Conservation (phyloP, 2,888 invertebrate species). For the Arctia plantaginis region DNA sequence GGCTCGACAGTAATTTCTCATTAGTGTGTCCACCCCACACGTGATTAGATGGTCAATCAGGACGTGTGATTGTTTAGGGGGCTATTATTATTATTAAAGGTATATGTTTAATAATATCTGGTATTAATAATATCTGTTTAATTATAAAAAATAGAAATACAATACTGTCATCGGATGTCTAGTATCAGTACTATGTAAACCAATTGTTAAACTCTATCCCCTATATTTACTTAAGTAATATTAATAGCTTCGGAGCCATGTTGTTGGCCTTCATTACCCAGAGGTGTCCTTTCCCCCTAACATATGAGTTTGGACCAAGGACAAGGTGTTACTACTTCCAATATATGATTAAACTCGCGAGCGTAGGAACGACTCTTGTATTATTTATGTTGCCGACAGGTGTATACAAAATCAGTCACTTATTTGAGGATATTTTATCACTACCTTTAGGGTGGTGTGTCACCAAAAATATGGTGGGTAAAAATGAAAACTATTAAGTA, state of each 20-base stretch:
- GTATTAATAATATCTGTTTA: too few species aligned
- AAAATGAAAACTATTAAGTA: neutral
- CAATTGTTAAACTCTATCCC: neutral
- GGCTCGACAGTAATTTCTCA: too few species aligned
- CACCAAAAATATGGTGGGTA: neutral
- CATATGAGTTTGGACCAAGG: conserved; percentile 9
- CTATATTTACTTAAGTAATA: neutral
- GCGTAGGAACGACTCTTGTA: conserved; percentile 32
- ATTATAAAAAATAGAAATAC: neutral
- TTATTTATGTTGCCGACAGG: conserved; percentile 47
- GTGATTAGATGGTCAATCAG: too few species aligned
- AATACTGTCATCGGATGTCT: neutral
- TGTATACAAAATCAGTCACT: conserved; percentile 57
- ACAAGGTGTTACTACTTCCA: conserved; percentile 13
- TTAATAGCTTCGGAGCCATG: conserved; percentile 8
- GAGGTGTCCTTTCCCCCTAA: conserved; percentile 8
- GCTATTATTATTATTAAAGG: too few species aligned
- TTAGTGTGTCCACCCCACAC: too few species aligned
- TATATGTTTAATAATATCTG: too few species aligned
- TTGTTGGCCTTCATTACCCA: conserved; percentile 6
- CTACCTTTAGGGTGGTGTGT: neutral
- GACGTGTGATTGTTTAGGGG: too few species aligned
- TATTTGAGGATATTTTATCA: conserved; percentile 20
- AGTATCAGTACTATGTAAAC: neutral
- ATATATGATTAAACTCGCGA: conserved; percentile 20